phyloP scores from a whole-genome alignment of 2,113 vertebrate species.

The Caranx melampygus region DNA sequence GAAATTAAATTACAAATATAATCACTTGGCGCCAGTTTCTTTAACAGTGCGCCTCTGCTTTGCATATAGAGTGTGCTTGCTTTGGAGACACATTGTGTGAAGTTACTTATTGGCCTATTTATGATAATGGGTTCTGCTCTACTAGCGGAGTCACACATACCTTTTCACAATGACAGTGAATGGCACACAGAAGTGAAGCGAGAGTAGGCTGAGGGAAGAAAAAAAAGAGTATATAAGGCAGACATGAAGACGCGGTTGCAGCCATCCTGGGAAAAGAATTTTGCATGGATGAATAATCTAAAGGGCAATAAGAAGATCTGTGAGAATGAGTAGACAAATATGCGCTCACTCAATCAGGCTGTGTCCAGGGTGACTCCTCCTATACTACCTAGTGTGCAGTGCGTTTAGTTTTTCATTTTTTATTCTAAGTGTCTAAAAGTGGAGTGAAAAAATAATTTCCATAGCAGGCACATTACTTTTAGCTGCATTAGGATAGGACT shows the following conservation, averaged over 20 bases:
- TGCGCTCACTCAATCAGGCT: not conserved
- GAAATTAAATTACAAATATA: conserved; percentile 88
- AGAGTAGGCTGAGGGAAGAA: not conserved
- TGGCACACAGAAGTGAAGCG: conserved; percentile 48
- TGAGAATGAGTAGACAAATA: conserved; percentile 16
- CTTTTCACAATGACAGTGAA: conserved; percentile 66
- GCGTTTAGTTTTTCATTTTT: not conserved
- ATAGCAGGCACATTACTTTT: not conserved
- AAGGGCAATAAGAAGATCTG: conserved; percentile 20
- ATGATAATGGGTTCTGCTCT: conserved; percentile 77
- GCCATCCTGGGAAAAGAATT: conserved; percentile 26
- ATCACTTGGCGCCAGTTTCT: conserved; percentile 80
- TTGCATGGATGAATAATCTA: conserved; percentile 26
- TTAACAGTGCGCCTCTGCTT: conserved; percentile 77
- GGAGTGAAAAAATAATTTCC: not conserved
- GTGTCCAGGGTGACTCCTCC: not conserved
- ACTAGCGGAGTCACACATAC: conserved; percentile 69
- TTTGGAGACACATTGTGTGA: conserved; percentile 68
- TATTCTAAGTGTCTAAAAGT: not conserved
- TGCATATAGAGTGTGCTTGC: conserved; percentile 84
- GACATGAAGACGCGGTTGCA: conserved; percentile 31
- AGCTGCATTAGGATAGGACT: not conserved
- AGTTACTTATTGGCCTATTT: conserved; percentile 81
- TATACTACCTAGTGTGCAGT: not conserved
- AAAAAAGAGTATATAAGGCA: conserved; percentile 7